Evolutionary conservation across 2,113 vertebrate genomes (phyloP).

Genomic region (Solea senegalensis): DNA sequence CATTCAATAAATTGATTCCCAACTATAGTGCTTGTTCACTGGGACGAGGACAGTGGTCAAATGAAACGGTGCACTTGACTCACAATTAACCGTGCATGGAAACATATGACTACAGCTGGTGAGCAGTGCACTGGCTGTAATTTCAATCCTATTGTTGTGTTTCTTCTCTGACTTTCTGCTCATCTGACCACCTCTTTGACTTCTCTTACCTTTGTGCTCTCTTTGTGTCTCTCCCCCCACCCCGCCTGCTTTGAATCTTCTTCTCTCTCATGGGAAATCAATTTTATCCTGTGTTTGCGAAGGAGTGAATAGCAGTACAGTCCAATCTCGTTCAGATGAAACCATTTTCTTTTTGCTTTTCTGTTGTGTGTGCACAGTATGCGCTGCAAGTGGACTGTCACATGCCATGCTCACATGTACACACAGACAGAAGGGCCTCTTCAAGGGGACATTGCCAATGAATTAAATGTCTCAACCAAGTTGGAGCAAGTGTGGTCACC

Average conservation of each 20-base stretch:
- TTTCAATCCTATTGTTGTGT: not conserved
- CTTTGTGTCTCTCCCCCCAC: not conserved
- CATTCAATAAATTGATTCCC: too few relatives aligned
- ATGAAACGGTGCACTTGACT: too few relatives aligned
- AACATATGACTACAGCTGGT: too few relatives aligned
- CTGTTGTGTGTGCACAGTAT: conserved; percentile 28
- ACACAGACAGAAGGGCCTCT: not conserved
- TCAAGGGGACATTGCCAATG: conserved; percentile 2
- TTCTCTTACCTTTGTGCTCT: not conserved
- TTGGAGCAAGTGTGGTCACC: too few relatives aligned
- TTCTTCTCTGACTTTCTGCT: not conserved
- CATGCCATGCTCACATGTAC: conserved; percentile 30
- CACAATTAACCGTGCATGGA: too few relatives aligned
- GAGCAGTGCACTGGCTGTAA: too few relatives aligned
- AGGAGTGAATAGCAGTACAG: not conserved
- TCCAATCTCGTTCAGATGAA: conserved; percentile 28
- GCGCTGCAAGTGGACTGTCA: conserved; percentile 33
- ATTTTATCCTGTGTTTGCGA: conserved; percentile 7
- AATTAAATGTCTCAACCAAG: too few relatives aligned
- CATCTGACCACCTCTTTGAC: not conserved
- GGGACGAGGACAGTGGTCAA: too few relatives aligned
- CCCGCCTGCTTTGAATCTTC: not conserved
- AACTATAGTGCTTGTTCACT: too few relatives aligned
- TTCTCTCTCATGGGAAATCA: not conserved
- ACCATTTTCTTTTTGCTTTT: conserved; percentile 8